Evolutionary conservation across 2,113 vertebrate species (phyloP), one percentile per base, ranked within the genome.

Genomic region (Eretmochelys imbricata): DNA sequence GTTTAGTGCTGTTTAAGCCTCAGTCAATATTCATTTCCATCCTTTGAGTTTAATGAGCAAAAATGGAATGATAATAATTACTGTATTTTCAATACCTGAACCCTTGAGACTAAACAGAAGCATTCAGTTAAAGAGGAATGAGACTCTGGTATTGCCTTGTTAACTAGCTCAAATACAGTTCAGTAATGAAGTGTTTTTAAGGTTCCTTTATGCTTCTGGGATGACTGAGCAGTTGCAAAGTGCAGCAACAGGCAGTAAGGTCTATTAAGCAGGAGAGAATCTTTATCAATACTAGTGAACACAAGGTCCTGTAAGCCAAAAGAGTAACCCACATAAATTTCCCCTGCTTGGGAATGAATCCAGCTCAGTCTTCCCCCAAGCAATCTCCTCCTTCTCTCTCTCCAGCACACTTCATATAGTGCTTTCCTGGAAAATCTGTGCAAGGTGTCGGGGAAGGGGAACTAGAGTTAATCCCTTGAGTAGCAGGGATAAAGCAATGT

Each of bases 11-110:
- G 10, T 93, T 88, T 87, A 93, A 88, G 29, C 69, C 72, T 90
- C 46, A 53, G 69, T 54, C 82, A 89, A 10, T 89, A 65, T 54
- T 94, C 46, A 80, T 83, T 95, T 93, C 35, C 19, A 62, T 42
- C 13, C 51, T 94, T 83, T 87, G 72, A 85, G 55, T 91, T 92
- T 75, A 95, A 79, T 89, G 84, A 93, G 84, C 91, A 80, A 92
- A 93, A 96, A 86, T 2, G 14, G 51, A 85, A 31, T 62, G 65
- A 27, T 92, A 87, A 90, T 94, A 94, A 87, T 93, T 89, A 85
- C 38, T 89, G 48, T 81, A 49, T 89, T 86, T 97, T 38, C 31
- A 91, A 7, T 85, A 50, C 35, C 50, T 88, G 75, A 35, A 31
- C 62, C n/a, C 72, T 90, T 62, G 85, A 93, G 89, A 57, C 25